These are phyloP conservation scores for Phymatocera aterrima DNA, from an alignment of 2,888 invertebrate species.

Conservation along the genomic window DNA sequence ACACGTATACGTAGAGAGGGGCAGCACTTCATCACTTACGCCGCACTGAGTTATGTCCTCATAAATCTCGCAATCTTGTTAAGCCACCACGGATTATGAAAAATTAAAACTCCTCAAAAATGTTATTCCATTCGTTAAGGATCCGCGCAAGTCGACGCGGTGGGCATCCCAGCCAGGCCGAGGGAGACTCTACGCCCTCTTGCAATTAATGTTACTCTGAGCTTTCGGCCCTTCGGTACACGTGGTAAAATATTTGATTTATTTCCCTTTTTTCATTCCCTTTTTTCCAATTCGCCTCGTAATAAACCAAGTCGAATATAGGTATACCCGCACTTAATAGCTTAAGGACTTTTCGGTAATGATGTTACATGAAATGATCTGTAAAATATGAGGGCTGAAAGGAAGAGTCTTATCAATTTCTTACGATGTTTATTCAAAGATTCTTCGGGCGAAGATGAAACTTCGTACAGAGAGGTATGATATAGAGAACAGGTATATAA, in stretches of 20 bases:
- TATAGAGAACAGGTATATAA: background rate
- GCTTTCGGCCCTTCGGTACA: background rate
- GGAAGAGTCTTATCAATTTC: no score
- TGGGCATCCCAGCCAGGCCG: constrained; percentile 45
- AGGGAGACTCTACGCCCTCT: constrained; percentile 49
- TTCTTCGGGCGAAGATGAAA: background rate
- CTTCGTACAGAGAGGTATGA: background rate
- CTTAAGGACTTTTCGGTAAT: no score
- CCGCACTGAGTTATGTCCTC: constrained; percentile 56
- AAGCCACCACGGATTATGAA: constrained; percentile 59
- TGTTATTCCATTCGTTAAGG: constrained; percentile 57
- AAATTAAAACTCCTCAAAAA: constrained; percentile 62
- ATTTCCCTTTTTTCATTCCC: background rate
- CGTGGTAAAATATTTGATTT: constrained; percentile 42
- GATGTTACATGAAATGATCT: no score
- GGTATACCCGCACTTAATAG: no score
- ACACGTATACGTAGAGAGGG: constrained; percentile 53
- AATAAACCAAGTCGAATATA: no score
- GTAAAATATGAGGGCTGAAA: no score
- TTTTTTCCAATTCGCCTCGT: background rate
- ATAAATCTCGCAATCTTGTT: constrained; percentile 61
- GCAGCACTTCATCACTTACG: constrained; percentile 55
- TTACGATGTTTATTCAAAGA: no score
- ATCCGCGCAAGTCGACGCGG: constrained; percentile 45
- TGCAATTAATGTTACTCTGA: constrained; percentile 58